Percentiles rank a stretch among this genome's conserved stretches.
phyloP scores from a whole-genome alignment of 2,888 invertebrate species.

The Cistogaster globosa region DNA sequence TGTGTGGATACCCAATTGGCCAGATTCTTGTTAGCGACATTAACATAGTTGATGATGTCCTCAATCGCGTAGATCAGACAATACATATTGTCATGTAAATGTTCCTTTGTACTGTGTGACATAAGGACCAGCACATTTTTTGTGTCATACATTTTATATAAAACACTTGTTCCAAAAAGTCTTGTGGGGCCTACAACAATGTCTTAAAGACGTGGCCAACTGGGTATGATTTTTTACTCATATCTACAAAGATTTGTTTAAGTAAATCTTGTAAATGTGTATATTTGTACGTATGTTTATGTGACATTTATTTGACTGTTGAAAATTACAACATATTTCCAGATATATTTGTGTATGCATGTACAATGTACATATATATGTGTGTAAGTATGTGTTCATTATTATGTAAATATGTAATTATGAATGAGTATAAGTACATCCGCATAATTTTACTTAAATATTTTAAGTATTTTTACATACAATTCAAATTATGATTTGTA shows the following conservation, averaged over 20 bases:
- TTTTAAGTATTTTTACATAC: slow-evolving; percentile 52
- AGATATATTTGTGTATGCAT: background rate
- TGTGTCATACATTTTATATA: too few relatives aligned
- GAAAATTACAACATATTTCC: too few relatives aligned
- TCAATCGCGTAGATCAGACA: too few relatives aligned
- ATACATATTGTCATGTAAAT: too few relatives aligned
- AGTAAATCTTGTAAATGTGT: background rate
- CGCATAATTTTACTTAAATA: slow-evolving; percentile 46
- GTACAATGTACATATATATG: slow-evolving; percentile 8
- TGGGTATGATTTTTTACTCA: background rate
- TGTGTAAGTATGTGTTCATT: background rate
- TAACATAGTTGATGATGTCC: too few relatives aligned
- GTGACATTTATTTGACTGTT: background rate
- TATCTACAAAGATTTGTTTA: background rate
- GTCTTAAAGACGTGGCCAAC: background rate
- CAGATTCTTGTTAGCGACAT: too few relatives aligned
- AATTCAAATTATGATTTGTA: slow-evolving; percentile 53
- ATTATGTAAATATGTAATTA: slow-evolving; percentile 11
- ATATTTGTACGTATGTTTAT: background rate
- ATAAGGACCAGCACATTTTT: too few relatives aligned
- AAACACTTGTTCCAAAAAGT: too few relatives aligned
- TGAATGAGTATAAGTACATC: slow-evolving; percentile 8
- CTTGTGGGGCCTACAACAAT: too few relatives aligned
- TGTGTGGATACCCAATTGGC: too few relatives aligned
- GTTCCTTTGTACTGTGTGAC: too few relatives aligned